Evolutionary conservation across 2,888 invertebrate genomes (phyloP), one percentile per base, ranked within the genome.

Genomic region (Drosophila setosimentum): DNA sequence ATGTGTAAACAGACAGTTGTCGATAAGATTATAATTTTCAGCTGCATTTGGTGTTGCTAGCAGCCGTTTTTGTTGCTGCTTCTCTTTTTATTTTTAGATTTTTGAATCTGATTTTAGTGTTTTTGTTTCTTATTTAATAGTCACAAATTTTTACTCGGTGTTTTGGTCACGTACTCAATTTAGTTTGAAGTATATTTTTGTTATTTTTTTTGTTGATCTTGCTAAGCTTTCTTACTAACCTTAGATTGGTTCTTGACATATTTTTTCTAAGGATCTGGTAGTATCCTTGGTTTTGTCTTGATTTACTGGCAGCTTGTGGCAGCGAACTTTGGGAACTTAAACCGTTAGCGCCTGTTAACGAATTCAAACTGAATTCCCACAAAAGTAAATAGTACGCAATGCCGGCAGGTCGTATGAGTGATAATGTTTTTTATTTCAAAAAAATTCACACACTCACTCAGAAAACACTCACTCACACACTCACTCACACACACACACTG

Each of bases 261-360:
- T 61, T 76, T 30, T 11, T 40, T 4, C 1, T 2, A 32, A 67
- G 77, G 77, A 76, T 76, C 63, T 48, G 2, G 48, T 55, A 7
- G 13, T 32, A 10, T 37, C 61, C 18, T 37, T 2, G 10, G 3
- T 11, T 45, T 18, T 33, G 7, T 54, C 8, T 29, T 16, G 3
- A 27, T 13, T 6, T 21, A 1, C 16, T 33, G 35, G 24, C 49
- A 35, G 27, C n/a, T 53, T 48, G 18, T 37, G n/a, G 10, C 27
- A 13, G n/a, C 37, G 51, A 24, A 37, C 33, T 50, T 33, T 24
- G n/a, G 61, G 48, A 42, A 66, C 73, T 65, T 49, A 85, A 87
- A 89, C 89, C 91, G 86, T 83, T 87, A 85, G 90, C 87, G 88
- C 68, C 89, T 82, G 82, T 85, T 89, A 79, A 83, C 79, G 78